Base-by-base conservation (phyloP, 2,113 vertebrate species). In the Calcarius ornatus region DNA sequence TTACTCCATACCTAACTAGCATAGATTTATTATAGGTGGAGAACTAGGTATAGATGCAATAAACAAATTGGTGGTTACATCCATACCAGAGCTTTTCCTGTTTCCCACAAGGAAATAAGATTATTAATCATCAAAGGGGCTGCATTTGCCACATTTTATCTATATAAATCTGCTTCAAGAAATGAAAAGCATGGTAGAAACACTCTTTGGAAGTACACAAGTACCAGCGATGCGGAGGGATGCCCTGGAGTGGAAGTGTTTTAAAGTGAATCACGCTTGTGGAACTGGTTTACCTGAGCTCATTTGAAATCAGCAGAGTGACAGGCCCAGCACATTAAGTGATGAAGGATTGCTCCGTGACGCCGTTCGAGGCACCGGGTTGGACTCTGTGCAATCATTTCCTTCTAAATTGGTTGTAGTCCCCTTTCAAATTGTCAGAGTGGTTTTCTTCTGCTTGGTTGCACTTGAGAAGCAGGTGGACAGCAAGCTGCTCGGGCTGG, bases 391-490 rank as follows among this genome's bases (percentile, higher is more conserved):
- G 28, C 95, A 97, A 95, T 97, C 95, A 92, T 97, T 97, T 90
- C 88, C 90, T 81, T 78, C 92, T 92, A 94, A 96, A 97, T 96
- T 97, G 95, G 76, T 95, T 96, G 95, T 95, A 78, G 92, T 94
- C 94, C 82, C 92, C 85, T 97, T 97, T 97, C 93, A 97, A 92
- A 84, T 94, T 97, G 97, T 97, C 97, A 95, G 95, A 97, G 96
- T 76, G 65, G 95, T 94, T 97, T 96, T 93, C 76, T 96, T 95
- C 94, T 97, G 96, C 94, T 94, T 94, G 45, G 1, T 59, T 96
- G 96, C 95, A 92, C 89, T 97, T 90, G 91, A 97, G 96, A 96
- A 95, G 91, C 94, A 96, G 94, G 96, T 97, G 84, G 91, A 94
- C 18, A 23, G 93, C 91, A 88, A 95, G 92, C 90, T 96, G 94